Percentiles rank a stretch among this genome's conserved stretches.
Conservation (phyloP, 2,113 vertebrate genomes). For the Charina bottae region DNA sequence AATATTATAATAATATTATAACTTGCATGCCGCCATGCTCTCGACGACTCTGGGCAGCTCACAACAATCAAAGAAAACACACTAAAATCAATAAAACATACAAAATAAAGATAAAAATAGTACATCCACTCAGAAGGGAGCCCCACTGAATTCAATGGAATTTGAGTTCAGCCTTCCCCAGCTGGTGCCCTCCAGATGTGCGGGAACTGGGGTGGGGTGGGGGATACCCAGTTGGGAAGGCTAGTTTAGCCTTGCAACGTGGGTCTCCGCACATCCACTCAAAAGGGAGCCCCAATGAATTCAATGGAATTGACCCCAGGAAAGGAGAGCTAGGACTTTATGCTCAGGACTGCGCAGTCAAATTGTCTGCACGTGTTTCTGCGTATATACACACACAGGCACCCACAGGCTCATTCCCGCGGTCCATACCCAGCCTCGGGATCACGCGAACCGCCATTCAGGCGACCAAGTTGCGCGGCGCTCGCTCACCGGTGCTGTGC, state of each 20-base stretch:
- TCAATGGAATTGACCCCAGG: too few relatives aligned
- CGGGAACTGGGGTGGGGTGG: background rate
- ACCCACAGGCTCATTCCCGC: background rate
- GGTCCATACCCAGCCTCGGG: conserved; percentile 5
- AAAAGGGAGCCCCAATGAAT: background rate
- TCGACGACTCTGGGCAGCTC: too few relatives aligned
- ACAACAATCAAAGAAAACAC: too few relatives aligned
- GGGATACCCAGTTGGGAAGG: background rate
- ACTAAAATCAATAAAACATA: too few relatives aligned
- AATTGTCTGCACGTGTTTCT: background rate
- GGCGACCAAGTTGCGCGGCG: background rate
- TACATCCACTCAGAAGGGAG: too few relatives aligned
- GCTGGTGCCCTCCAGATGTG: background rate
- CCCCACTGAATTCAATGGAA: too few relatives aligned
- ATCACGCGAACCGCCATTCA: background rate
- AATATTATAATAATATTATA: too few relatives aligned
- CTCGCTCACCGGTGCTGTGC: fast-evolving
- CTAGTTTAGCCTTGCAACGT: background rate
- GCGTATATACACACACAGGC: background rate
- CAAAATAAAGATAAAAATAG: too few relatives aligned
- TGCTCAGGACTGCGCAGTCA: background rate
- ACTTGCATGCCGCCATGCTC: too few relatives aligned
- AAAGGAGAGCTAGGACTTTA: too few relatives aligned
- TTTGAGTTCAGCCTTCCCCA: background rate
- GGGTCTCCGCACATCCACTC: background rate